Percentiles rank a stretch among this genome's conserved stretches.
Conservation (phyloP, 2,113 vertebrate species). For the Arothron firmamentum region DNA sequence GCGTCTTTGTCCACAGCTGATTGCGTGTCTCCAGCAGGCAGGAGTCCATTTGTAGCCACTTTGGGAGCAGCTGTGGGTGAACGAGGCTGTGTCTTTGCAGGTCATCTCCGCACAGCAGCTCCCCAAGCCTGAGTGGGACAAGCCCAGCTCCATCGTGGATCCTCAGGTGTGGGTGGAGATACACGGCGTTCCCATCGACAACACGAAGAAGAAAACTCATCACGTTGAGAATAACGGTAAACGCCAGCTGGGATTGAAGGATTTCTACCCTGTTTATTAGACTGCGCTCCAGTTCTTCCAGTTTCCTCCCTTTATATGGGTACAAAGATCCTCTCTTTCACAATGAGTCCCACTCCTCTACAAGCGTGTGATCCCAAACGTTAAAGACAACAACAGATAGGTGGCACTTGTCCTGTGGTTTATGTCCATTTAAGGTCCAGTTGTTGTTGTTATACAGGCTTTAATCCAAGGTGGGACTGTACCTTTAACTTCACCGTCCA, state of each 20-base stretch:
- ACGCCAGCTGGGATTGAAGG: neutral
- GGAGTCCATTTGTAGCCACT: too few relatives aligned
- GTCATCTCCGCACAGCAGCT: slow-evolving; percentile 95
- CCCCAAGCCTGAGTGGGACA: slow-evolving; percentile 86
- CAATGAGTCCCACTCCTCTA: too few relatives aligned
- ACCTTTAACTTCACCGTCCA: slow-evolving; percentile 83
- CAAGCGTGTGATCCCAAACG: too few relatives aligned
- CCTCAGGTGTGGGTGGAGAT: slow-evolving; percentile 90
- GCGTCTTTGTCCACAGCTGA: too few relatives aligned
- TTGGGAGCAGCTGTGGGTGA: too few relatives aligned
- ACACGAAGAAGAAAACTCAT: slow-evolving; percentile 79
- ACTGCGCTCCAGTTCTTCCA: neutral
- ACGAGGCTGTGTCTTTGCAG: slow-evolving; percentile 64
- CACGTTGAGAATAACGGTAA: slow-evolving; percentile 89
- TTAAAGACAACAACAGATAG: neutral
- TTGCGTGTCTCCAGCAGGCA: too few relatives aligned
- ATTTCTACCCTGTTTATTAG: neutral
- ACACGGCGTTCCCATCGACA: slow-evolving; percentile 80
- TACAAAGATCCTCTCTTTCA: too few relatives aligned
- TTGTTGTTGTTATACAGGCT: slow-evolving; percentile 72
- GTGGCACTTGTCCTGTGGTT: neutral
- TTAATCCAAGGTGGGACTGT: slow-evolving; percentile 87
- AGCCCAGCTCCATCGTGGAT: slow-evolving; percentile 90
- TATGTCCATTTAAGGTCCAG: neutral
- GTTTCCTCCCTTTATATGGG: neutral